Percentiles rank a stretch among this genome's conserved stretches.
phyloP scores from a whole-genome alignment of 1,140 invertebrate species.

The Ostrea edulis region DNA sequence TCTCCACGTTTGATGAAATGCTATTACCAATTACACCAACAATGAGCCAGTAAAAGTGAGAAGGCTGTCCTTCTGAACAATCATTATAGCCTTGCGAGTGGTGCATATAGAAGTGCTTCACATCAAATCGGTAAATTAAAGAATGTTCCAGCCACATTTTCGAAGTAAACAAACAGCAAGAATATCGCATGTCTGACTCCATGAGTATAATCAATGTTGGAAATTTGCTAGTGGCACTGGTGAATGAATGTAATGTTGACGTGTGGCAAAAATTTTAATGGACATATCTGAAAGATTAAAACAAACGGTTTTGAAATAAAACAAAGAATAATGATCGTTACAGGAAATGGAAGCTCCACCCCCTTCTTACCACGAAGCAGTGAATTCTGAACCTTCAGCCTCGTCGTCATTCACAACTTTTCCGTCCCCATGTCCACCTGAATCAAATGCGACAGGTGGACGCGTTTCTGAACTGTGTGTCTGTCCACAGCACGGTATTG shows the following conservation, averaged over 20 bases:
- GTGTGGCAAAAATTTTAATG: not conserved
- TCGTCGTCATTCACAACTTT: not conserved
- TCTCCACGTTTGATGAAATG: conserved; percentile 31
- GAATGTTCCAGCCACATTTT: not conserved
- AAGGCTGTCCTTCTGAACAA: not conserved
- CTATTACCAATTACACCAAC: not conserved
- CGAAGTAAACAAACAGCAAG: not conserved
- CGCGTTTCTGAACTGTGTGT: not conserved
- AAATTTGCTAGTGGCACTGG: not conserved
- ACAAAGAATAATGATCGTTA: not conserved
- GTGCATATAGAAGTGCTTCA: conserved; percentile 9
- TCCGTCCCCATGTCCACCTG: conserved; percentile 18
- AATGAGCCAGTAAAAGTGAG: not conserved
- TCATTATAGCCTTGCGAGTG: not conserved
- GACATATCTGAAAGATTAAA: too few relatives aligned
- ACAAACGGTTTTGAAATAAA: not conserved
- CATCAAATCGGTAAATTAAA: not conserved
- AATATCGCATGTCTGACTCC: not conserved
- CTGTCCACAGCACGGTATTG: conserved; percentile 22
- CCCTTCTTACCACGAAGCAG: conserved; percentile 7
- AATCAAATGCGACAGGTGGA: not conserved
- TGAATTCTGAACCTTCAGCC: not conserved
- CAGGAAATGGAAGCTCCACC: conserved; percentile 26
- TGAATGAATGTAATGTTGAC: not conserved
- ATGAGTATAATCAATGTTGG: not conserved